phyloP scores from a whole-genome alignment of 1,140 invertebrate genomes.

The Drosophila pruinosa region DNA sequence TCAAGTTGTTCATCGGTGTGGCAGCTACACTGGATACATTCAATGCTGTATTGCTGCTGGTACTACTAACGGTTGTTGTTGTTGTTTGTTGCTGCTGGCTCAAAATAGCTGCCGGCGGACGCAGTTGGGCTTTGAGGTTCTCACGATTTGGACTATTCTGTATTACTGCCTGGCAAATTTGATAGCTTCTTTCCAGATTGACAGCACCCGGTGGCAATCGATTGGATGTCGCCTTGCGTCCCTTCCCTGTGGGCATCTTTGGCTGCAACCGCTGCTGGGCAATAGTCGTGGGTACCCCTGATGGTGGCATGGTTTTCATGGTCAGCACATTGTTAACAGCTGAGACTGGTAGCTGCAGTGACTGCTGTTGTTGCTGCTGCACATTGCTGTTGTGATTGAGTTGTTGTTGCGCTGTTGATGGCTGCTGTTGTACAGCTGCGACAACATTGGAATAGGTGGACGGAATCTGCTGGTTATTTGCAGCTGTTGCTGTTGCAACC shows the following conservation, averaged over 20 bases:
- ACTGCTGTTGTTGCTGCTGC: constrained; percentile 32
- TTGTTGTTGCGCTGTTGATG: constrained; percentile 30
- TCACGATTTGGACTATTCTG: constrained; percentile 95
- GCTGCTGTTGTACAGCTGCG: constrained; percentile 44
- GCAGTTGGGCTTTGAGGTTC: constrained; percentile 92
- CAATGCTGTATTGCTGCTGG: constrained; percentile 34
- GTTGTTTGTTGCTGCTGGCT: constrained; percentile 79
- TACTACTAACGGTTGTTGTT: constrained; percentile 47
- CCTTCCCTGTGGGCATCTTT: constrained; percentile 74
- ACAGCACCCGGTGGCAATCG: constrained; percentile 93
- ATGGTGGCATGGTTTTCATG: constrained; percentile 83
- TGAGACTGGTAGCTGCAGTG: constrained; percentile 24
- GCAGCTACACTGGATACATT: constrained; percentile 65
- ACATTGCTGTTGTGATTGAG: constrained; percentile 32
- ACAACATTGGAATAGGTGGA: constrained; percentile 70
- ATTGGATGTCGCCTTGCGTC: constrained; percentile 84
- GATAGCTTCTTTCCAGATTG: constrained; percentile 96
- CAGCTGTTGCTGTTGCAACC: constrained; percentile 41
- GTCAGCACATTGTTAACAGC: constrained; percentile 51
- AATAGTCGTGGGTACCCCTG: constrained; percentile 78
- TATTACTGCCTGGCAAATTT: constrained; percentile 97
- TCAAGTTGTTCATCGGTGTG: constrained; percentile 56
- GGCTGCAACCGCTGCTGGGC: constrained; percentile 81
- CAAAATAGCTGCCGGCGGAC: constrained; percentile 89
- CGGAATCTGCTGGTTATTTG: constrained; percentile 61